Evolutionary conservation across 2,113 vertebrate genomes (phyloP).

Genomic region (Rhea pennata): DNA sequence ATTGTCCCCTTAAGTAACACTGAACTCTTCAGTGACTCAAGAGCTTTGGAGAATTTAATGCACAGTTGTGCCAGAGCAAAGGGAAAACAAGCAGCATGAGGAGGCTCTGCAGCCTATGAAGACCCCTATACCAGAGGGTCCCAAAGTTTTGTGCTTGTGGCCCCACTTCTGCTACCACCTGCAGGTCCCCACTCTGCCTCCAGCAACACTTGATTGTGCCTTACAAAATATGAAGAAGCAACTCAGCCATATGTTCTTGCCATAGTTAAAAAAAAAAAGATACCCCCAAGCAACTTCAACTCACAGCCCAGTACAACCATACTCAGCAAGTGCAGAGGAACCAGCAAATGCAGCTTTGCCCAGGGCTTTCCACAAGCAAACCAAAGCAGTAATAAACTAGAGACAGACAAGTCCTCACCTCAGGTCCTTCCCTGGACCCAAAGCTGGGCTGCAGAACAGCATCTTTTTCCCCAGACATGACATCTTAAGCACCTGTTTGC

Average conservation of each 20-base stretch:
- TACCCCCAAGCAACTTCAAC: not conserved
- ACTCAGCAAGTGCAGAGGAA: not conserved
- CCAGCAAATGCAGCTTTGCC: not conserved
- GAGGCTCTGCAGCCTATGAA: accelerated
- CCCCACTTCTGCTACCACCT: too few species aligned
- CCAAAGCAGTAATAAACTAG: accelerated
- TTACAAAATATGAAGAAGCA: not conserved
- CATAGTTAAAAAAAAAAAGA: not conserved
- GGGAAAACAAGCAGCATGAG: accelerated
- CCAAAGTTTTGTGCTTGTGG: not conserved
- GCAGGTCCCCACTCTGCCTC: too few species aligned
- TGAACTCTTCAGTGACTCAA: not conserved
- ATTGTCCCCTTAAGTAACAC: not conserved
- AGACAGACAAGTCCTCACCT: not conserved
- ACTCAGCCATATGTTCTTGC: accelerated
- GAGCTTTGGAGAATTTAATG: not conserved
- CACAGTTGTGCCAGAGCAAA: not conserved
- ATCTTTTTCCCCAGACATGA: accelerated
- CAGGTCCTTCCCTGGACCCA: not conserved
- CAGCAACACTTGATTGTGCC: accelerated
- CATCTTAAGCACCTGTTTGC: accelerated
- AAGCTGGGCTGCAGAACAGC: accelerated
- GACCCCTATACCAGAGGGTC: not conserved
- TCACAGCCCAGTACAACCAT: not conserved
- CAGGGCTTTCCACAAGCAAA: not conserved